A percentile compares a stretch with the other conserved stretches of the same genome.
Conservation (phyloP, 2,113 vertebrate genomes). For the Dolichotis patagonum region DNA sequence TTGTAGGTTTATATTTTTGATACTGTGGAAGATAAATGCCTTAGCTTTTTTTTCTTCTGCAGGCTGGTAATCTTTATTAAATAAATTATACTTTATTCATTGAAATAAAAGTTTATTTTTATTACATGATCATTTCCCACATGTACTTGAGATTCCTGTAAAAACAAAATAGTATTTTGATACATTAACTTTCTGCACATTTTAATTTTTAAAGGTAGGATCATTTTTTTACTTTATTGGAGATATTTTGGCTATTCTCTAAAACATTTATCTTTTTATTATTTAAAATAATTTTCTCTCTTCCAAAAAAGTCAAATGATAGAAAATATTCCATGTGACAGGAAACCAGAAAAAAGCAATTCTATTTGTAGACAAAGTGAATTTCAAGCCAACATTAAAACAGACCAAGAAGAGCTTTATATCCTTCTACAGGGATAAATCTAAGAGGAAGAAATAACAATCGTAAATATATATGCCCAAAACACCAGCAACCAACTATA, state of each 20-base stretch:
- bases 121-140: neutral
- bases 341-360: neutral
- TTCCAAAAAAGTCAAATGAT: neutral
- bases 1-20: neutral
- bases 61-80: neutral
- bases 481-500: neutral
- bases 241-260: neutral
- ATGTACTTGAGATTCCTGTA: neutral
- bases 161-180: neutral
- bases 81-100: neutral
- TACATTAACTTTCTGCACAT: neutral
- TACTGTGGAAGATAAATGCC: neutral
- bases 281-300: constrained; percentile 21
- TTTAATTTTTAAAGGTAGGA: constrained; percentile 6
- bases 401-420: neutral
- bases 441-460: neutral
- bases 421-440: neutral
- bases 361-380: neutral
- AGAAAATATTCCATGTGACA: neutral
- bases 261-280: neutral
- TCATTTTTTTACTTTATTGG: constrained; percentile 11
- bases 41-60: neutral
- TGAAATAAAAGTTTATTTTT: neutral
- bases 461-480: neutral
- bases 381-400: neutral